These are phyloP conservation scores for Buphagus erythrorhynchus DNA, from an alignment of 2,797 vertebrate genomes.

Conservation along the genomic window DNA sequence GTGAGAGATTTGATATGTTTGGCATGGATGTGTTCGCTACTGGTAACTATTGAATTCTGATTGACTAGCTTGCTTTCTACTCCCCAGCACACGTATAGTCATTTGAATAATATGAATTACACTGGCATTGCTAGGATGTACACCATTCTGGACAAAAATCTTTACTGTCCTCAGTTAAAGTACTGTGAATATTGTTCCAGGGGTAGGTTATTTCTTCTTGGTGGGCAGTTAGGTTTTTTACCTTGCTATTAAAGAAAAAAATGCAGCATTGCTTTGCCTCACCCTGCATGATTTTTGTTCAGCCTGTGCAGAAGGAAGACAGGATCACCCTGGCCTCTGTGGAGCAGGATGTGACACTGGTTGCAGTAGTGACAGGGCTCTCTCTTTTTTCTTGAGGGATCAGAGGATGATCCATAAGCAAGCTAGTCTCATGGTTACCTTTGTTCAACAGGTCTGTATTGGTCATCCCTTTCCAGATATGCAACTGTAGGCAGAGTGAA, in stretches of 20 bases:
- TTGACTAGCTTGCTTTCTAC: neutral
- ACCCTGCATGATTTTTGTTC: neutral
- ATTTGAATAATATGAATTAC: neutral
- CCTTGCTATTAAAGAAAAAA: neutral
- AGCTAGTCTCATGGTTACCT: neutral
- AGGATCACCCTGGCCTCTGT: neutral
- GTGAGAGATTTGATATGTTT: neutral
- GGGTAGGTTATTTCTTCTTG: neutral
- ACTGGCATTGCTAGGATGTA: neutral
- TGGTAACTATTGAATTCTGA: neutral
- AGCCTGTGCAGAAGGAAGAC: neutral
- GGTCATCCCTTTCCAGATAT: neutral
- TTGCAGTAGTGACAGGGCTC: neutral
- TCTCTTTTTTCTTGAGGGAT: neutral
- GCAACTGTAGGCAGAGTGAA: neutral
- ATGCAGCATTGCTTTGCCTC: neutral
- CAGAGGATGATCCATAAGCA: neutral
- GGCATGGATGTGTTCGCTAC: neutral
- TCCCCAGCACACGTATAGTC: neutral
- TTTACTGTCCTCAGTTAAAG: neutral
- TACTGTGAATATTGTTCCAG: neutral
- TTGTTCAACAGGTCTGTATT: neutral
- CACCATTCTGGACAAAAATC: neutral
- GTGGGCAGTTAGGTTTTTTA: neutral
- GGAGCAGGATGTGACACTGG: neutral